Conservation (phyloP, 2,797 vertebrate species). For the Amblyopsis hoosieri region DNA sequence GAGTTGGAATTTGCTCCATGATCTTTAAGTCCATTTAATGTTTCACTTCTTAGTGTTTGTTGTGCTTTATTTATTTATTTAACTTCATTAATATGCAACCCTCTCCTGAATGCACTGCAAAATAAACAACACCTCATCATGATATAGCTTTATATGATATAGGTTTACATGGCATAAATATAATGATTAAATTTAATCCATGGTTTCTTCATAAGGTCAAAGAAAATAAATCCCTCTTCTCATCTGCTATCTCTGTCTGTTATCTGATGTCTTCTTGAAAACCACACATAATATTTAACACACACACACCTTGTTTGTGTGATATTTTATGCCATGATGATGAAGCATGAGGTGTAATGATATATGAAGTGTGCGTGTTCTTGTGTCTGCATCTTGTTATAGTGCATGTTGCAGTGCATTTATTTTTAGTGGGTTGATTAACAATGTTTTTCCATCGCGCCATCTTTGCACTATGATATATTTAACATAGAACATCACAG, state of each 20-base stretch:
- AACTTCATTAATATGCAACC: conserved; percentile 5
- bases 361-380: background rate
- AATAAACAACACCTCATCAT: conserved; percentile 20
- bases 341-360: background rate
- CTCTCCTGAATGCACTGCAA: conserved; percentile 9
- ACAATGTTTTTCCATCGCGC: background rate
- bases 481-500: conserved; percentile 16
- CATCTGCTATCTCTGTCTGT: conserved; percentile 22
- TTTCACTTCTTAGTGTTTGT: too few species aligned
- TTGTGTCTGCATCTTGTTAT: background rate
- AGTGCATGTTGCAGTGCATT: background rate
- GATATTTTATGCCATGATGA: background rate
- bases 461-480: background rate
- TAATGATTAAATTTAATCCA: conserved; percentile 26
- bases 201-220: conserved; percentile 22
- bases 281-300: background rate
- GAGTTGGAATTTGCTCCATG: conserved; percentile 9
- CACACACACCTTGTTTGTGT: background rate
- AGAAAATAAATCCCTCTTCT: conserved; percentile 41
- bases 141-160: background rate
- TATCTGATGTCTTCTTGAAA: conserved; percentile 21
- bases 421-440: background rate
- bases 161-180: conserved; percentile 30
- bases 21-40: too few species aligned
- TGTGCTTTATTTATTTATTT: too few species aligned